Evolutionary conservation across 2,113 vertebrate species (phyloP).

Genomic region (Microcebus lehilahytsara): DNA sequence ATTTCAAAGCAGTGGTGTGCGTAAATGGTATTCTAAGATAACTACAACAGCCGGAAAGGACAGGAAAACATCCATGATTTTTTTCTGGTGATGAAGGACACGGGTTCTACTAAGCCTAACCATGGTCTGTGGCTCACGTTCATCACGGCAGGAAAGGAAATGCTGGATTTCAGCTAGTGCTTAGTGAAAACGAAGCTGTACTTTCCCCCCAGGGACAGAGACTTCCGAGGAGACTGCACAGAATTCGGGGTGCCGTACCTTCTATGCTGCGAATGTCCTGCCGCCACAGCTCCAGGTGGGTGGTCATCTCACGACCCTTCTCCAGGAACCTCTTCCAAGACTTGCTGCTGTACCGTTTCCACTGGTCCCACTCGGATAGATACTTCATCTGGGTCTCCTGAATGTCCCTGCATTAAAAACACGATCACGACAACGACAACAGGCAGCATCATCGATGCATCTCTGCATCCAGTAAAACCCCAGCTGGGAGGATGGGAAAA

Average conservation of each 20-base stretch:
- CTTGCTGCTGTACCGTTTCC: constrained; percentile 83
- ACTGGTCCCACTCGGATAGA: constrained; percentile 85
- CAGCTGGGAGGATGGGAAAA: neutral
- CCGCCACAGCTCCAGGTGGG: constrained; percentile 91
- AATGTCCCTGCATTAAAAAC: constrained; percentile 72
- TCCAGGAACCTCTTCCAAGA: constrained; percentile 83
- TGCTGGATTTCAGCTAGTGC: neutral
- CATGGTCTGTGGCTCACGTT: accelerated
- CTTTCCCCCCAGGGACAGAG: no score
- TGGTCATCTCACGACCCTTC: constrained; percentile 78
- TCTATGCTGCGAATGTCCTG: constrained; percentile 88
- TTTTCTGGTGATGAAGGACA: neutral
- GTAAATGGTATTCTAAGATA: neutral
- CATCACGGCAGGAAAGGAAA: neutral
- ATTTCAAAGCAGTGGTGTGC: neutral
- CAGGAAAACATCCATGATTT: neutral
- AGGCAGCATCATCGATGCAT: neutral
- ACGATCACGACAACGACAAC: neutral
- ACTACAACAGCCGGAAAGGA: neutral
- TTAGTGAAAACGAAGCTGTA: accelerated
- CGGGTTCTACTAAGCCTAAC: neutral
- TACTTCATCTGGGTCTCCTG: constrained; percentile 71
- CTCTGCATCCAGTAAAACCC: neutral
- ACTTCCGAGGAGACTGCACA: accelerated
- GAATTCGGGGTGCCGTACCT: constrained; percentile 65